A percentile compares a stretch with the other conserved stretches of the same genome.
Evolutionary conservation across 1,140 invertebrate species (phyloP).

Genomic region (Drosophila ogumai): DNA sequence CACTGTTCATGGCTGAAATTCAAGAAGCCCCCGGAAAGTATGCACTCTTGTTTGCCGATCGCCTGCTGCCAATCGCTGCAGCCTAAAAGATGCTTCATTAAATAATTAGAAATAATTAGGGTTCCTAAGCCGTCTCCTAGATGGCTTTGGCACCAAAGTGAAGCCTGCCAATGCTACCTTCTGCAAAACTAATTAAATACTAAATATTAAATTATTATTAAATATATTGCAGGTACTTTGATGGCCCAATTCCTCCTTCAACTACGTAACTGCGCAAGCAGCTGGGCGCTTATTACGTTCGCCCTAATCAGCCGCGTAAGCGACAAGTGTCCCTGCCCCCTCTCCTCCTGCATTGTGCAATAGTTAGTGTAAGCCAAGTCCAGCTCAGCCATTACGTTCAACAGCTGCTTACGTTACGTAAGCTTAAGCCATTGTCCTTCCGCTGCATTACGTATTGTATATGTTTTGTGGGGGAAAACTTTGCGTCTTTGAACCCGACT

Average conservation of each 20-base stretch:
- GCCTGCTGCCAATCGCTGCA: no score
- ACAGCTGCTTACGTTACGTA: slow-evolving; percentile 26
- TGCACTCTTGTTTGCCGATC: no score
- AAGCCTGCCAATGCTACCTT: no score
- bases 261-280: slow-evolving; percentile 2
- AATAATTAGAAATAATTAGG: no score
- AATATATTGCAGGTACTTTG: no score
- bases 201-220: no score
- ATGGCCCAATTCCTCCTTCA: neutral
- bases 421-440: slow-evolving; percentile 16
- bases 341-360: slow-evolving; percentile 5
- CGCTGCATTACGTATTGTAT: neutral
- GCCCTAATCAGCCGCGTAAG: slow-evolving; percentile 13
- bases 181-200: no score
- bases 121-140: no score
- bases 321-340: neutral
- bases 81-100: no score
- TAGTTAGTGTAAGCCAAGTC: neutral
- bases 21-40: no score
- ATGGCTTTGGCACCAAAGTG: no score
- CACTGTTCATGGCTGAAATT: no score
- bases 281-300: neutral
- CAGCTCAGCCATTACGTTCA: neutral
- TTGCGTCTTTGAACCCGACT: neutral
- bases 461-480: neutral